Evolutionary conservation across 2,797 vertebrate species (phyloP).

Genomic region (Rhodeus uyekii): DNA sequence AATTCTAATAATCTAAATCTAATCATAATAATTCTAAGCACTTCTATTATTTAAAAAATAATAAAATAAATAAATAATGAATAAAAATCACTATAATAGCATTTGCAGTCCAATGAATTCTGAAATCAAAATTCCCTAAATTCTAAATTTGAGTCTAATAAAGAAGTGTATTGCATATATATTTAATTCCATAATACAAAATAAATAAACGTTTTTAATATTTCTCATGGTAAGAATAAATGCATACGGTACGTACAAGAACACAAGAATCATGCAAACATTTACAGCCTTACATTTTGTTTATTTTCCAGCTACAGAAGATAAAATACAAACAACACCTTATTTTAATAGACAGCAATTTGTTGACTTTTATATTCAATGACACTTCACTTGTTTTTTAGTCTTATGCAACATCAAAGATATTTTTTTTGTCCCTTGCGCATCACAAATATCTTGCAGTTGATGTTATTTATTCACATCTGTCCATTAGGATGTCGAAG

Average conservation of each 20-base stretch:
- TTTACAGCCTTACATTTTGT: background rate
- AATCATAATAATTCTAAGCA: background rate
- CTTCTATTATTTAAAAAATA: background rate
- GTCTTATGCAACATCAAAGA: background rate
- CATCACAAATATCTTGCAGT: background rate
- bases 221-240: background rate
- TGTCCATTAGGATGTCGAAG: background rate
- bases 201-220: background rate
- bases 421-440: background rate
- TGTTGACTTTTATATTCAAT: background rate
- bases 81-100: background rate
- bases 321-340: background rate
- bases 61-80: no score
- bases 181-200: background rate
- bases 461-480: background rate
- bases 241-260: background rate
- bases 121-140: background rate
- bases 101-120: background rate
- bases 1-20: no score
- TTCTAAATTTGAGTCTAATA: background rate
- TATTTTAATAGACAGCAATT: background rate
- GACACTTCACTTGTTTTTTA: background rate
- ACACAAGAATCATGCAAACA: background rate
- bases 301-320: background rate
- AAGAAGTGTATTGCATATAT: background rate